Percentiles rank a stretch among this genome's conserved stretches.
Conservation (phyloP, 1,140 invertebrate genomes). For the Drosophila saltans region DNA sequence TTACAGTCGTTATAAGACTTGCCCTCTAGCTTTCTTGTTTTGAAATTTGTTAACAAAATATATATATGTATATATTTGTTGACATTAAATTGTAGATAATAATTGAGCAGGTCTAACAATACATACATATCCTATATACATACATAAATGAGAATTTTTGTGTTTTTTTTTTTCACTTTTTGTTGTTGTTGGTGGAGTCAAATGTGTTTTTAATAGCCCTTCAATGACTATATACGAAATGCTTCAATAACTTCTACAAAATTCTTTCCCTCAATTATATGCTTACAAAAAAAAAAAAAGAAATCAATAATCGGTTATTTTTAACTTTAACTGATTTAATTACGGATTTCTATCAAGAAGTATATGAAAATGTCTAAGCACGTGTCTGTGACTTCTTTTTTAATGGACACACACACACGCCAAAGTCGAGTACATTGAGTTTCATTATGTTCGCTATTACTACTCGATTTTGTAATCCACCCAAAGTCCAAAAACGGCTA, state of each 20-base stretch:
- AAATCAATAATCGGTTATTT: conserved; percentile 12
- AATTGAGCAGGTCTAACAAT: conserved; percentile 2
- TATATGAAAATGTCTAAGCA: background rate
- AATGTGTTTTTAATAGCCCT: conserved; percentile 8
- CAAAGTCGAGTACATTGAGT: background rate
- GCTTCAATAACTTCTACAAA: background rate
- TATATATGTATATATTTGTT: background rate
- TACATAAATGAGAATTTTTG: background rate
- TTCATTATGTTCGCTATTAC: background rate
- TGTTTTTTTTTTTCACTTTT: background rate
- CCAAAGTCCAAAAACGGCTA: conserved; percentile 1
- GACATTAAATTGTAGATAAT: conserved; percentile 10
- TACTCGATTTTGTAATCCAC: background rate
- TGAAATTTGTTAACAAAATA: background rate
- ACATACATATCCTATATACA: background rate
- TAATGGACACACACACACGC: background rate
- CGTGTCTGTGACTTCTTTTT: background rate
- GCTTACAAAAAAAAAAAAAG: background rate
- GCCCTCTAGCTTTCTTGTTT: conserved; percentile 2
- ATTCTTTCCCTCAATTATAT: background rate
- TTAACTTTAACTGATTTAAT: conserved; percentile 11
- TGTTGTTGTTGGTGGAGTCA: background rate
- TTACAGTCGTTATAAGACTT: background rate
- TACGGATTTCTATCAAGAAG: background rate
- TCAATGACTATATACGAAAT: conserved; percentile 11